Conservation (phyloP, 1,140 invertebrate species). For the Aplysia californica region DNA sequence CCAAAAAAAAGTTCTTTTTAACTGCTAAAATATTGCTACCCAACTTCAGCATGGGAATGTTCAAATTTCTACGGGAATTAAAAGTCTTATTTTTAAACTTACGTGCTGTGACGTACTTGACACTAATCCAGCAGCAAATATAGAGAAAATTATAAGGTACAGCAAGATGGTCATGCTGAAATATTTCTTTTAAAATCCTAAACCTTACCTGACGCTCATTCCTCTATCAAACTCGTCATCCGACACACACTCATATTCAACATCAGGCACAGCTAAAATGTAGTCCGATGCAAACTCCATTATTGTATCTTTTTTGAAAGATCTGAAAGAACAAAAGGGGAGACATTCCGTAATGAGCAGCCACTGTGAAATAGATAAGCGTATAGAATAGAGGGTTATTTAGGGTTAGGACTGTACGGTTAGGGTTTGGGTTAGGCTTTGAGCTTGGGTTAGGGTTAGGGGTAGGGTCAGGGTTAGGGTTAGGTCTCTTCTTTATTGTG, state of each 20-base stretch:
- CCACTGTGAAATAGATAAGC: too few relatives aligned
- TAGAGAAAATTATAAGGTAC: too few relatives aligned
- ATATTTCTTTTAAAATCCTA: neutral
- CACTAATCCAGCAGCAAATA: too few relatives aligned
- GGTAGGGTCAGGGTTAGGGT: too few relatives aligned
- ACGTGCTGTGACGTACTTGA: neutral
- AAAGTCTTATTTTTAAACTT: neutral
- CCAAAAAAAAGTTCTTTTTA: too few relatives aligned
- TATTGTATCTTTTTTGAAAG: neutral
- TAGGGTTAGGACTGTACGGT: too few relatives aligned
- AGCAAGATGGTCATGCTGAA: neutral
- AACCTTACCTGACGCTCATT: slow-evolving; percentile 53
- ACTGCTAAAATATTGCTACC: neutral
- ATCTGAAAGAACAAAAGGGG: neutral
- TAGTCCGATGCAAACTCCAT: slow-evolving; percentile 40
- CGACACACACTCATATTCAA: slow-evolving; percentile 57
- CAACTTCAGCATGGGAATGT: neutral
- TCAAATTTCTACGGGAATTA: neutral
- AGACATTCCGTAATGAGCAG: too few relatives aligned
- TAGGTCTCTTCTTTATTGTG: too few relatives aligned
- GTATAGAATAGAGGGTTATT: too few relatives aligned
- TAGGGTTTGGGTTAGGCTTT: too few relatives aligned
- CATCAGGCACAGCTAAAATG: slow-evolving; percentile 83
- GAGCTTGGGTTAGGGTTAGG: too few relatives aligned
- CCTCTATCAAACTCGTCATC: slow-evolving; percentile 59